phyloP scores from a whole-genome alignment of 1,140 invertebrate genomes.

The Papilio glaucus region DNA sequence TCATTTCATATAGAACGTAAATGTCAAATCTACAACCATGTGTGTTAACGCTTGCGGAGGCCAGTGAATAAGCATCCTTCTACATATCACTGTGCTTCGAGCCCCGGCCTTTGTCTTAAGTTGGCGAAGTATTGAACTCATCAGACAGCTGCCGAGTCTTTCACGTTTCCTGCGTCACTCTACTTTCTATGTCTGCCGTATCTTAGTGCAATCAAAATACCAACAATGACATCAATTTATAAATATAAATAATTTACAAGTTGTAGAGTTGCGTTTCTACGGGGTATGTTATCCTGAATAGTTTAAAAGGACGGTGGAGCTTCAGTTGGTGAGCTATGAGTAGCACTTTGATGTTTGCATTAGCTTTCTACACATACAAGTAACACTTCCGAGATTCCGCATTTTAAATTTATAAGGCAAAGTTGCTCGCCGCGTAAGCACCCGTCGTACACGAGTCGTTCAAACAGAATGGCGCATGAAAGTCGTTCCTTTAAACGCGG shows the following conservation, averaged over 20 bases:
- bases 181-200: neutral
- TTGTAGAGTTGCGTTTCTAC: neutral
- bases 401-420: constrained; percentile 23
- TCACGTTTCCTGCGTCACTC: too few relatives aligned
- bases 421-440: constrained; percentile 16
- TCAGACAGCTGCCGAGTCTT: too few relatives aligned
- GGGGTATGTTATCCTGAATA: neutral
- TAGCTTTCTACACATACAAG: constrained; percentile 8
- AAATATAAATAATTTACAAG: neutral
- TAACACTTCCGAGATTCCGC: constrained; percentile 21
- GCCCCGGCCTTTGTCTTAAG: too few relatives aligned
- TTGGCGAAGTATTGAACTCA: too few relatives aligned
- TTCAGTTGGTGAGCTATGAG: neutral
- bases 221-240: neutral
- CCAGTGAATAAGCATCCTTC: too few relatives aligned
- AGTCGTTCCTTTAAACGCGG: constrained; percentile 7
- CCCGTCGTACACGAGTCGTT: constrained; percentile 8
- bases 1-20: too few relatives aligned
- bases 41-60: too few relatives aligned
- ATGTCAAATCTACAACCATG: too few relatives aligned
- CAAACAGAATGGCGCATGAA: constrained; percentile 15
- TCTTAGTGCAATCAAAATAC: neutral
- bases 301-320: neutral
- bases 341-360: constrained; percentile 21
- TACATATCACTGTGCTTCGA: too few relatives aligned